These are phyloP conservation scores for Maconellicoccus hirsutus DNA, from an alignment of 1,140 invertebrate genomes.

Conservation along the genomic window DNA sequence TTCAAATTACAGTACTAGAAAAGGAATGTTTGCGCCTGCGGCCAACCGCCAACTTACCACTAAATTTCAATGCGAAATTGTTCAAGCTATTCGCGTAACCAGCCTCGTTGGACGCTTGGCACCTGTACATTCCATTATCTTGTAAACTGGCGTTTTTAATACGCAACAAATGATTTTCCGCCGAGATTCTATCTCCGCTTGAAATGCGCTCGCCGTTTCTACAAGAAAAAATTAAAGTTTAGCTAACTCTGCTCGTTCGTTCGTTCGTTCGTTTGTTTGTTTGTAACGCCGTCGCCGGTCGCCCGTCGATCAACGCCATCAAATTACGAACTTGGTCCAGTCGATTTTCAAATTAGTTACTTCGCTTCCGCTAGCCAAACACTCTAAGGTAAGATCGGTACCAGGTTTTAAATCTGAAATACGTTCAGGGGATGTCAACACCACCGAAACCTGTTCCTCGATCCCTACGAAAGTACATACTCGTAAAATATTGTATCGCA, in stretches of 20 bases:
- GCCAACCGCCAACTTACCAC: too few species aligned
- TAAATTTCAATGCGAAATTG: constrained; percentile 43
- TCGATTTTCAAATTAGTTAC: constrained; percentile 56
- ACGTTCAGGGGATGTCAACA: constrained; percentile 45
- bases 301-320: background rate
- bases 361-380: constrained; percentile 61
- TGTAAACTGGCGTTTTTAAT: constrained; percentile 44
- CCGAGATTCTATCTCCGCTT: constrained; percentile 44
- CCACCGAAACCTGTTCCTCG: constrained; percentile 46
- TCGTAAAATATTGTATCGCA: background rate
- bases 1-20: background rate
- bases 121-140: constrained; percentile 61
- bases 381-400: constrained; percentile 53
- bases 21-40: too few species aligned
- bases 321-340: constrained; percentile 53
- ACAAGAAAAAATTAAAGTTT: constrained; percentile 24
- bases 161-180: constrained; percentile 51
- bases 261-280: too few species aligned
- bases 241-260: too few species aligned
- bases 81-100: constrained; percentile 44
- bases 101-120: constrained; percentile 50
- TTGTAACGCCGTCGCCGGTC: too few species aligned
- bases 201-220: constrained; percentile 52
- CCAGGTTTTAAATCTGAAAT: constrained; percentile 33
- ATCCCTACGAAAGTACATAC: constrained; percentile 54